Base-by-base conservation (phyloP, 2,797 vertebrate genomes). In the Synanceia verrucosa region DNA sequence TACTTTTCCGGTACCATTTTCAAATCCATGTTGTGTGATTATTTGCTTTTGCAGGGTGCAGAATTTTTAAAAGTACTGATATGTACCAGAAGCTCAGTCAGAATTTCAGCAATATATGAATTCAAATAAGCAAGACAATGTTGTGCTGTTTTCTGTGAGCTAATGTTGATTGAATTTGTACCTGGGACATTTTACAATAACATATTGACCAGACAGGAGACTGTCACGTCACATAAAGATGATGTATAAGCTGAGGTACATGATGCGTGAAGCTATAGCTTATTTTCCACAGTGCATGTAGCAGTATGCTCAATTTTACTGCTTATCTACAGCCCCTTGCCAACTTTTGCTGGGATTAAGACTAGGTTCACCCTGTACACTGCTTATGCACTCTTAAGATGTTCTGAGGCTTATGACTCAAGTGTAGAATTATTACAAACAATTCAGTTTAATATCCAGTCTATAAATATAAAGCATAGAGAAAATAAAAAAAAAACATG, bases 321-420 rank as follows among this genome's bases (percentile, higher is more conserved):
- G 69, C 77, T 88, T 89, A 87, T 87, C 82, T 86, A 67, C 58
- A 71, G 82, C 65, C 73, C 43, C 70, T 84, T 62, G 4, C 55
- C 31, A 53, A 68, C 74, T 83, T 83, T 64, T 71, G 71, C 63
- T 23, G 29, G 68, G 63, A 78, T 81, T n/a, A 76, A 81, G 65
- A 67, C 71, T 8, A 4, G 56, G 63, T 62, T 79, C 78, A 61
- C 51, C 71, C 57, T 76, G 39, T 76, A 55, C 65, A 65, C 66
- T 55, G 63, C 73, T 83, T 70, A 70, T 67, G 64, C 57, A 69
- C 47, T 83, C 78, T 83, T 70, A 79, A 78, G 59, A 76, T 19
- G 12, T 23, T 72, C 28, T 52, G 44, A 73, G 33, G 64, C 83
- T 88, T 76, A 75, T 18, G 39, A 46, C 78, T 84, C 8, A 60